Conservation (phyloP, 64 coral and sea anemone species). For the Anthopleura sola region DNA sequence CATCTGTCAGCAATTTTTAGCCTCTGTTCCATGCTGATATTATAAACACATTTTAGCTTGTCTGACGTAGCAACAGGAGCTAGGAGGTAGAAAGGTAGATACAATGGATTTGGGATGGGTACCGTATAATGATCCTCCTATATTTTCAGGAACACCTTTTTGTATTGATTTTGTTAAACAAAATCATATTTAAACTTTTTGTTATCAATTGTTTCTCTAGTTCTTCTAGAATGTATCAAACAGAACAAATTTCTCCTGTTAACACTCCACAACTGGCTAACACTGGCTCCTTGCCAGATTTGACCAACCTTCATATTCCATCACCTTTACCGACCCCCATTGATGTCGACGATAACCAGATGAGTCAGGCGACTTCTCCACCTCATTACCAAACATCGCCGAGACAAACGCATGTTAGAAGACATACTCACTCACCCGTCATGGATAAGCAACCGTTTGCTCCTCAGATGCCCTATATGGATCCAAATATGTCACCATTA, state of each 20-base stretch:
- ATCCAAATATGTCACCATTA: constrained; percentile 39
- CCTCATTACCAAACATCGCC: constrained; percentile 40
- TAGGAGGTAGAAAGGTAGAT: too few species aligned
- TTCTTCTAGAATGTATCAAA: constrained; percentile 36
- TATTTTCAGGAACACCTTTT: too few species aligned
- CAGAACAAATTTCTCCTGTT: constrained; percentile 26
- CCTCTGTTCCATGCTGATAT: too few species aligned
- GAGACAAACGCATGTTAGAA: constrained; percentile 31
- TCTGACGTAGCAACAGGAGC: too few species aligned
- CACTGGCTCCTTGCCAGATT: constrained; percentile 71
- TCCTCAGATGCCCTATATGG: constrained; percentile 23
- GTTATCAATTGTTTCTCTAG: background rate
- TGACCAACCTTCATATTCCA: constrained; percentile 76
- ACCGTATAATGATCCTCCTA: too few species aligned
- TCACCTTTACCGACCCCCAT: constrained; percentile 64
- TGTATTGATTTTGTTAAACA: too few species aligned
- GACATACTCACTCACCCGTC: constrained; percentile 35
- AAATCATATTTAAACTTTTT: background rate
- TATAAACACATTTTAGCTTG: too few species aligned
- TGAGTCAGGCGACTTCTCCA: constrained; percentile 37
- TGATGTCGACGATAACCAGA: constrained; percentile 49
- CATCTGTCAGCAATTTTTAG: too few species aligned
- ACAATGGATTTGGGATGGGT: too few species aligned
- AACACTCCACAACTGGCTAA: constrained; percentile 35
- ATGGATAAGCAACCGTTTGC: constrained; percentile 43